Evolutionary conservation across 1,140 invertebrate species (phyloP).

Genomic region (Micrasema longulum): DNA sequence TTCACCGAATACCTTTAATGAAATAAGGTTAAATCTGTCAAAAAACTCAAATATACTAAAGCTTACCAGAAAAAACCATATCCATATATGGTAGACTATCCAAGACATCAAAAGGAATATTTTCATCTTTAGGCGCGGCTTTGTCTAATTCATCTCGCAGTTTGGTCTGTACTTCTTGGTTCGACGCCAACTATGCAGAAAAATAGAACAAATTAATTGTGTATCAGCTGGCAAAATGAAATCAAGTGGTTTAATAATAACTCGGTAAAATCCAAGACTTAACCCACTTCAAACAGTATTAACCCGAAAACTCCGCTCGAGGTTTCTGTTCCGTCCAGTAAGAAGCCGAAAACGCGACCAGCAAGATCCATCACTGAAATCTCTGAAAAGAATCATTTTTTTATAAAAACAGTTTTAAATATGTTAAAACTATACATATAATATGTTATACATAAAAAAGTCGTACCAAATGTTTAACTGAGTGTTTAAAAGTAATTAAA

Average conservation of each 20-base stretch:
- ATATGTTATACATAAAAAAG: too few relatives aligned
- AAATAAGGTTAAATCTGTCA: too few relatives aligned
- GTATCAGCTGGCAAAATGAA: neutral
- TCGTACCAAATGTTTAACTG: too few relatives aligned
- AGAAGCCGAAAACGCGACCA: conserved; percentile 33
- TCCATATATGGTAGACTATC: conserved; percentile 36
- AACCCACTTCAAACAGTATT: conserved; percentile 29
- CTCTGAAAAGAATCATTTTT: conserved; percentile 7
- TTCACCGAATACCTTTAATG: too few relatives aligned
- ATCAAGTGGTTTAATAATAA: too few relatives aligned
- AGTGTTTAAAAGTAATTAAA: too few relatives aligned
- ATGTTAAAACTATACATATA: too few relatives aligned
- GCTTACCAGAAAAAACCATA: conserved; percentile 39
- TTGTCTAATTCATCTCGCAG: conserved; percentile 26
- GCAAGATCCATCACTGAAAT: conserved; percentile 17
- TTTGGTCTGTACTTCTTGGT: conserved; percentile 39
- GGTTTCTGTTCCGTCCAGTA: conserved; percentile 34
- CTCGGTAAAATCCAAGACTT: too few relatives aligned
- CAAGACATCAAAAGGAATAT: conserved; percentile 30
- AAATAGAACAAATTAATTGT: neutral
- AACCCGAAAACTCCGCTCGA: conserved; percentile 28
- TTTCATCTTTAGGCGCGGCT: conserved; percentile 6
- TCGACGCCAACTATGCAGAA: conserved; percentile 26
- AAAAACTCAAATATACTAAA: too few relatives aligned
- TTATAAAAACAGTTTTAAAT: too few relatives aligned